Evolutionary conservation across 2,888 invertebrate species (phyloP), one percentile per base, ranked within the genome.

Genomic region (Quadriops clusia): DNA sequence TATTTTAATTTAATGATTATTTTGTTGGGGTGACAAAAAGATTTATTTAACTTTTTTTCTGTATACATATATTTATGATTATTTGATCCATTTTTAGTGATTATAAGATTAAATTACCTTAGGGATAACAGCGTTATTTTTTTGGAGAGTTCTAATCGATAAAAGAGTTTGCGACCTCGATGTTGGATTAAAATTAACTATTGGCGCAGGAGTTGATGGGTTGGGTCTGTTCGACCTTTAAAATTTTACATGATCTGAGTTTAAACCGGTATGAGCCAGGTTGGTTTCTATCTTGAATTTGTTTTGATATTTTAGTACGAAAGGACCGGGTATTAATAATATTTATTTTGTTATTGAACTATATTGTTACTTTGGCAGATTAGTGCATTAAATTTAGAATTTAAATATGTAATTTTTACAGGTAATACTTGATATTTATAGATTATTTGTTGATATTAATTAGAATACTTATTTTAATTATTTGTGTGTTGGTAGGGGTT

Each of bases 241-340:
- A 77, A 74, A 70, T 71, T 70, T 77, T 79, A 80, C 79, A 78
- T 80, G 79, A 82, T 80, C 77, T 81, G 80, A 82, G 80, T 81
- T 82, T 74, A 82, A 70, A 80, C 77, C 79, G 80, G 77, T 65
- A 75, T 76, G 51, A 82, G 74, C 77, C 79, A 80, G 79, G 77
- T 81, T 73, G 77, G 79, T 75, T 81, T 81, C 74, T 81, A 80
- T 81, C 76, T 76, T 73, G 71, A 70, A 60, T 57, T 40, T 54
- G 43, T 38, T 51, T 46, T 51, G 56, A 67, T 68, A 65, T 69
- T 70, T 72, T 76, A 77, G 78, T 81, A 81, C 78, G 78, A 80
- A 79, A 81, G 78, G 77, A 80, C 68, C 63, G 63, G 62, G 61
- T 68, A 68, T 68, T 61, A 51, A 53, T 65, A 68, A 69, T 63